Conservation (phyloP, 2,797 vertebrate species). For the Urocyon cinereoargenteus region DNA sequence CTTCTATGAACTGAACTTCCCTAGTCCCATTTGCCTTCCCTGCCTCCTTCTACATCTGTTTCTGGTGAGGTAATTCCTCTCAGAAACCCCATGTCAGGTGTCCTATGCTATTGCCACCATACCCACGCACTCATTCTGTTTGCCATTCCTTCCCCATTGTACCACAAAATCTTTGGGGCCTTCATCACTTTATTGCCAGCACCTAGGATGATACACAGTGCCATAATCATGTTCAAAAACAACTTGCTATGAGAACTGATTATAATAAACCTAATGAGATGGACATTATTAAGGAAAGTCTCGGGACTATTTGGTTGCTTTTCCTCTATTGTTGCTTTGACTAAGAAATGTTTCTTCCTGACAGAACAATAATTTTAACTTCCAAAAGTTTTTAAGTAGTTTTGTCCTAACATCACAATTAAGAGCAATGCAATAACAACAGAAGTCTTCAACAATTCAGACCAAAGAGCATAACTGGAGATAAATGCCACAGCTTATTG, state of each 20-base stretch:
- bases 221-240: neutral
- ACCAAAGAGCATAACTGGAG: neutral
- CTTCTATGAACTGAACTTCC: neutral
- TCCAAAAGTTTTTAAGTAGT: constrained; percentile 1
- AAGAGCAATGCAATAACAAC: neutral
- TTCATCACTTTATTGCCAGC: neutral
- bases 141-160: neutral
- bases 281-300: neutral
- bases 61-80: neutral
- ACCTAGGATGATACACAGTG: neutral
- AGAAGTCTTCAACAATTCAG: constrained; percentile 15
- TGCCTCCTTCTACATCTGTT: too few species aligned
- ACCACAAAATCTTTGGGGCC: neutral
- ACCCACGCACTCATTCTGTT: neutral
- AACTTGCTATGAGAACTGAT: neutral
- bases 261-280: neutral
- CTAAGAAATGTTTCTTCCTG: constrained; percentile 4
- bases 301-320: neutral
- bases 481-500: neutral
- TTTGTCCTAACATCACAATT: neutral
- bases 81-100: neutral
- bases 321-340: neutral
- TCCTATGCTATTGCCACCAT: accelerated
- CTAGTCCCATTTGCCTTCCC: neutral
- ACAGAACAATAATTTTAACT: neutral